Evolutionary conservation across 2,797 vertebrate species (phyloP), one percentile per base, ranked within the genome.

Genomic region (Scolopax bukidnonensis): DNA sequence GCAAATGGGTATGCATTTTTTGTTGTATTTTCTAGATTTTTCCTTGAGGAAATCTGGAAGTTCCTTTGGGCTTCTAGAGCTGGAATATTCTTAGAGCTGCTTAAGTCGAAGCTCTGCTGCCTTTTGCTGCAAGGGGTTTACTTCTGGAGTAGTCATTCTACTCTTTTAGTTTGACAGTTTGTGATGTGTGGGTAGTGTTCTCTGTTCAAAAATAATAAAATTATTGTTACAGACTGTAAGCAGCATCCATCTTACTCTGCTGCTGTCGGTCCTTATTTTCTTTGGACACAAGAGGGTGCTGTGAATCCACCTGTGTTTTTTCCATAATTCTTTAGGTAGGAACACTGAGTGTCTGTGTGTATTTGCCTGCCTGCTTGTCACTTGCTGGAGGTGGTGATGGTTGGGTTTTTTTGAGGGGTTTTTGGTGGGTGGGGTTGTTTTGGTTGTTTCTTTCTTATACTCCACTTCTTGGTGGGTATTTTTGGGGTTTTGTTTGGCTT

Each of bases 281-380:
- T 12, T 10, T 73, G 43, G 70, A 77, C 70, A 1, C 93, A 57
- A 93, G 95, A 93, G 88, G 93, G 94, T 84, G 94, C 95, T 96
- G 63, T 90, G 63, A 82, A 76, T 81, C 68, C 57, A 65, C 25
- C 1, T 45, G 28, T 40, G 19, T 32, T 76, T 79, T 79, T 56
- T 16, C 41, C 2, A 2, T 23, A 9, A 6, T 18, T 41, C 54
- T 57, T 51, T 18, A 27, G 16, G 11, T 16, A 28, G 19, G 50
- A 81, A 11, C 19, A 7, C 28, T 70, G 33, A 8, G 16, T 23
- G 6, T 25, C 3, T 10, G 4, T 28, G 32, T 11, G 4, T 56
- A 25, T 9, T 48, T 77, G 48, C n/a, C 17, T 80, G 56, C 27
- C 27, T 1, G 4, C 6, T 30, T 76, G 24, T 14, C 18, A 16